phyloP scores from a whole-genome alignment of 2,113 vertebrate species.

The Egretta garzetta region DNA sequence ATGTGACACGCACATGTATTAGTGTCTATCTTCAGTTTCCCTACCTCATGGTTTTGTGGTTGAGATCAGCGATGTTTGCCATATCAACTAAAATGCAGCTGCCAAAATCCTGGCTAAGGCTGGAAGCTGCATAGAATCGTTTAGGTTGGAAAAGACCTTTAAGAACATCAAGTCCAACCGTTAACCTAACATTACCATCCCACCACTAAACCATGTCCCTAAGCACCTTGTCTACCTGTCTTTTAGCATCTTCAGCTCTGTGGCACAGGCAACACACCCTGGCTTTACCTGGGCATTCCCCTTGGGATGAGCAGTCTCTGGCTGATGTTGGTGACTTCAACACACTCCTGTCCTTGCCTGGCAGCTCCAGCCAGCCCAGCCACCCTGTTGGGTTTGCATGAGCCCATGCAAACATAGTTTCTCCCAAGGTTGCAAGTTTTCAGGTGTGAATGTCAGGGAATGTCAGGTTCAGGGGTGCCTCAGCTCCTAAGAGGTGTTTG shows the following conservation, averaged over 20 bases:
- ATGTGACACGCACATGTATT: too few relatives aligned
- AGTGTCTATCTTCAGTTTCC: not conserved
- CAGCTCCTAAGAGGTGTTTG: accelerated
- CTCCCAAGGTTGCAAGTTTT: not conserved
- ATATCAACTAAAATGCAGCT: not conserved
- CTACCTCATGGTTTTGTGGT: not conserved
- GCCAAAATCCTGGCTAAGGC: not conserved
- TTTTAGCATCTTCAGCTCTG: not conserved
- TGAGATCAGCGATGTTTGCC: not conserved
- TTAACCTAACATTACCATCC: too few relatives aligned
- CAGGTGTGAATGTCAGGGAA: not conserved
- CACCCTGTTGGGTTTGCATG: not conserved
- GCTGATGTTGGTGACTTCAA: not conserved
- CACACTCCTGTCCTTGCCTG: not conserved
- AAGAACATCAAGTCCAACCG: too few relatives aligned
- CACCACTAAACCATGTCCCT: too few relatives aligned
- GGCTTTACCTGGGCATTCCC: not conserved
- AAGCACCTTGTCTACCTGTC: too few relatives aligned
- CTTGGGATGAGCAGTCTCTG: not conserved
- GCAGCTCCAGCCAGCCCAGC: not conserved
- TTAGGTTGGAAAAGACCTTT: too few relatives aligned
- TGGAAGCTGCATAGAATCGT: not conserved
- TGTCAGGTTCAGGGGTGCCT: not conserved
- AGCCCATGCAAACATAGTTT: not conserved
- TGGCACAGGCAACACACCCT: accelerated